A percentile compares a stretch with the other conserved stretches of the same genome.
Conservation (phyloP, 2,888 invertebrate genomes). For the Cheilosia vernalis region DNA sequence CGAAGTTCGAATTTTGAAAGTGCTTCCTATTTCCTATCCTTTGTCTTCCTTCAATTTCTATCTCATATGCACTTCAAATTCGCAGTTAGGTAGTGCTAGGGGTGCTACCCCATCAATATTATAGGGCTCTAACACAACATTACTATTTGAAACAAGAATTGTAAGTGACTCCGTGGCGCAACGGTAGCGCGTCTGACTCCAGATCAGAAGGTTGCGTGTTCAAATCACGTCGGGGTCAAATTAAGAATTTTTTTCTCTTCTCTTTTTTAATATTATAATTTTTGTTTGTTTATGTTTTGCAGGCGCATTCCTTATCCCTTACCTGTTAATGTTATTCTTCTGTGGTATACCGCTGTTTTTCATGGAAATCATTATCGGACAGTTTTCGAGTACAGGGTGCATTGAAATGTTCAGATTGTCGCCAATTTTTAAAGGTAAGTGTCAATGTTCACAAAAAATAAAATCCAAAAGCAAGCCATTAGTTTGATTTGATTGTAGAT, state of each 20-base stretch:
- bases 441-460: background rate
- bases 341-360: constrained; percentile 95
- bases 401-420: constrained; percentile 91
- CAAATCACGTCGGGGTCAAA: constrained; percentile 74
- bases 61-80: too few relatives aligned
- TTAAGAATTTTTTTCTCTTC: background rate
- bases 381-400: constrained; percentile 92
- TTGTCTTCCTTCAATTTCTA: too few relatives aligned
- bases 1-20: too few relatives aligned
- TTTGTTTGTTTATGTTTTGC: constrained; percentile 21
- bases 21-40: too few relatives aligned
- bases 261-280: constrained; percentile 5
- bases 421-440: constrained; percentile 92
- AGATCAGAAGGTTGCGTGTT: constrained; percentile 75
- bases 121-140: background rate
- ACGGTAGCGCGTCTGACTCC: constrained; percentile 75
- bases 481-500: too few relatives aligned
- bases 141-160: background rate
- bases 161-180: constrained; percentile 72
- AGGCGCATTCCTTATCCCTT: constrained; percentile 93
- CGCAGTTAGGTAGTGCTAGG: too few relatives aligned
- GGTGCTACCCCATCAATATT: too few relatives aligned
- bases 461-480: background rate
- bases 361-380: constrained; percentile 93
- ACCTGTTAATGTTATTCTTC: constrained; percentile 90